Percentiles rank a stretch among this genome's conserved stretches.
Conservation (phyloP, 2,888 invertebrate species). For the Ectropis crepuscularia region DNA sequence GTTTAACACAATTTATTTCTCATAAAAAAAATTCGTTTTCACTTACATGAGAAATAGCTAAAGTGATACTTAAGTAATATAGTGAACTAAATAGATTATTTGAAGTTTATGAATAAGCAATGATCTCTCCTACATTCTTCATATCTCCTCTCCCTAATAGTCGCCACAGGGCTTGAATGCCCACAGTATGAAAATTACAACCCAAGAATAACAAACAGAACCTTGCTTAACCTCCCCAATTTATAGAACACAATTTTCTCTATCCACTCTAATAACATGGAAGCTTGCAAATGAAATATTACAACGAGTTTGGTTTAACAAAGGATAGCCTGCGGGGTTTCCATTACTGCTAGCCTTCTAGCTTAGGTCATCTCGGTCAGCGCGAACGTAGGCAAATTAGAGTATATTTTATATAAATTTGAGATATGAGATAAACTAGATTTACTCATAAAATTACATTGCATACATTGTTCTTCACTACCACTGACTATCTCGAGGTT, state of each 20-base stretch:
- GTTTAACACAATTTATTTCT: too few relatives aligned
- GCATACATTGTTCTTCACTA: too few relatives aligned
- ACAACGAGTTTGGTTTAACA: conserved; percentile 54
- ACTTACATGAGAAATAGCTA: too few relatives aligned
- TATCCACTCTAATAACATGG: conserved; percentile 41
- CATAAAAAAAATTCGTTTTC: too few relatives aligned
- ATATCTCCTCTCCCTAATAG: neutral
- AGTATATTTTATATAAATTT: neutral
- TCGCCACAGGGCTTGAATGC: neutral
- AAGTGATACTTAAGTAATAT: too few relatives aligned
- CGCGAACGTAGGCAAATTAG: neutral
- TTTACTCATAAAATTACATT: too few relatives aligned
- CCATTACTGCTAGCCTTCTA: conserved; percentile 43
- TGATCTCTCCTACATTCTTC: too few relatives aligned
- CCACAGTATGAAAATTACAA: neutral
- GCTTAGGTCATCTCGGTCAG: neutral
- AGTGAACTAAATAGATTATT: too few relatives aligned
- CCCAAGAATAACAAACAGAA: neutral
- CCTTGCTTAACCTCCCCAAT: conserved; percentile 7
- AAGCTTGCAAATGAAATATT: conserved; percentile 53
- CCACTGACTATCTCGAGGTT: too few relatives aligned
- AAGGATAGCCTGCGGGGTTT: conserved; percentile 54
- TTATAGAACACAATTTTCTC: conserved; percentile 21
- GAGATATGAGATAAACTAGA: too few relatives aligned
- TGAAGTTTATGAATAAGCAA: too few relatives aligned